Base-by-base conservation (phyloP, 2,888 invertebrate species). In the Pyrochroa serraticornis region DNA sequence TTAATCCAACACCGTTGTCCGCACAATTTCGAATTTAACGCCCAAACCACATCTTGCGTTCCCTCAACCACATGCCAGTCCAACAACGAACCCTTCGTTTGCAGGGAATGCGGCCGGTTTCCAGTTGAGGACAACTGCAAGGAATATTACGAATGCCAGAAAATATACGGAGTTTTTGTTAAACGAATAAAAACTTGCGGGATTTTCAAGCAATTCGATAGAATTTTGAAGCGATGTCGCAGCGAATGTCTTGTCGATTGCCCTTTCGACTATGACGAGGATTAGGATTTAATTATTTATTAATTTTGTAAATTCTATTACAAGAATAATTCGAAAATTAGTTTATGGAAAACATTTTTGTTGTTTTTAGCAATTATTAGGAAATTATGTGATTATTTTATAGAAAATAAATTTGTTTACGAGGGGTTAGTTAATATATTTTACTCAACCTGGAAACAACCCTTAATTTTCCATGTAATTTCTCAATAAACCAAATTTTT, bases 1-100 rank as follows among this genome's bases (percentile, higher is more conserved):
- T 75, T 81, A 34, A 80, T 80, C 60, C 80, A 82, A 69, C 83
- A 83, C 66, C 74, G 75, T 65, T 85, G 85, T 71, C 71, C 77
- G 34, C 62, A 73, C 14, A 75, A 74, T 64, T 82, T 82, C 2
- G 75, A 80, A 45, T 85, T 80, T 65, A 61, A 67, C 61, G 73
- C 70, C 58, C 79, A 80, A 57, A 67, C 75, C 38, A 68, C 76
- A 32, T 73, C 73, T 45, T 78, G 80, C 60, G 78, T 82, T 62
- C 66, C 76, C 56, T 83, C 82, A 64, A 80, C 80, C 57, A 77
- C 81, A 46, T 84, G 84, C 67, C 71, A 79, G 31, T 76, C 70
- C 64, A 74, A 74, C 63, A 71, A 65, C 22, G 34, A 42, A 12
- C 49, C 65, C 31, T 79, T 80, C 63, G 57, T 67, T 59, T 82